Evolutionary conservation across 2,797 vertebrate genomes (phyloP).

Genomic region (Petrocephalus sullivani): DNA sequence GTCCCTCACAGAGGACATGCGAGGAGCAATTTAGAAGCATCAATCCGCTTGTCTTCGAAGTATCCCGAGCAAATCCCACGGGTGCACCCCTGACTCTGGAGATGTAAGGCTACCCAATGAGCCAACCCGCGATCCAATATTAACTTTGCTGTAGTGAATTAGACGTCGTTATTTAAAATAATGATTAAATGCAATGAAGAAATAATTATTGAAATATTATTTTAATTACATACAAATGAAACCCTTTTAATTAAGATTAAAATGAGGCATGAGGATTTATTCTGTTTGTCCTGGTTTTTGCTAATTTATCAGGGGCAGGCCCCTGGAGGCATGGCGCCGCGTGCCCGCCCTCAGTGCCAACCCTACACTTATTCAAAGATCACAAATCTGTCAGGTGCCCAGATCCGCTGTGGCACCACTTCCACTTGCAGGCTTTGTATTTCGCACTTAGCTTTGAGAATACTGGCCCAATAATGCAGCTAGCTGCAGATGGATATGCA

Average conservation of each 20-base stretch:
- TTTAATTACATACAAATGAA: constrained; percentile 8
- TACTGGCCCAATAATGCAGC: neutral
- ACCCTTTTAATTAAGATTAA: constrained; percentile 1
- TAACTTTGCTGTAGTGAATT: neutral
- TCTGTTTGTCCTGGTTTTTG: neutral
- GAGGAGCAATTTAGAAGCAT: neutral
- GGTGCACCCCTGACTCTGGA: neutral
- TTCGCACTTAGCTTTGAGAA: neutral
- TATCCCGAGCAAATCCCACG: neutral
- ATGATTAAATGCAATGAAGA: neutral
- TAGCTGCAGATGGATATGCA: neutral
- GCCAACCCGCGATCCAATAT: neutral
- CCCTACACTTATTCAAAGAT: neutral
- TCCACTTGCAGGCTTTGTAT: neutral
- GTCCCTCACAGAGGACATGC: neutral
- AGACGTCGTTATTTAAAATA: neutral
- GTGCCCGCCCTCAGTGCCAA: neutral
- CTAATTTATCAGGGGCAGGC: neutral
- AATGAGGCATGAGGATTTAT: neutral
- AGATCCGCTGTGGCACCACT: neutral
- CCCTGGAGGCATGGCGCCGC: neutral
- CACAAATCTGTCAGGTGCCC: neutral
- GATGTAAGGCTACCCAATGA: neutral
- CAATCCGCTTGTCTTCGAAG: neutral
- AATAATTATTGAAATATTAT: neutral